phyloP scores from a whole-genome alignment of 1,140 invertebrate genomes.

The Pentalonia nigronervosa region DNA sequence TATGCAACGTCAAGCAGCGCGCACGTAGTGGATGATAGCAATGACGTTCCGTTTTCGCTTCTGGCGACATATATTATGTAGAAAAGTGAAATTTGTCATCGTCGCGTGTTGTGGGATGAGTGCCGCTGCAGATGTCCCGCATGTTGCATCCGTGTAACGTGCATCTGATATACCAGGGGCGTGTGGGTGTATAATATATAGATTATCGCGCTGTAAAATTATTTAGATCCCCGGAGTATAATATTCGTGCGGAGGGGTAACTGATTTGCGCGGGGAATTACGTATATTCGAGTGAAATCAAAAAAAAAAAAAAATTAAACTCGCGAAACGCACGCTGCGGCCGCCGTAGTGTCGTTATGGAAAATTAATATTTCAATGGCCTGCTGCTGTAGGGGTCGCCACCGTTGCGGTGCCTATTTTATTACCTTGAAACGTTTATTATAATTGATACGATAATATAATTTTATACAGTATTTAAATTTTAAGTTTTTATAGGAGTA shows the following conservation, averaged over 20 bases:
- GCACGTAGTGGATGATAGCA: not conserved
- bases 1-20: not conserved
- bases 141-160: not conserved
- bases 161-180: not conserved
- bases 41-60: not conserved
- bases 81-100: not conserved
- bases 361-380: constrained; percentile 10
- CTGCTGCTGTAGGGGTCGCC: too few relatives aligned
- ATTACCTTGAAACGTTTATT: not conserved
- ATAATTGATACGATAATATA: not conserved
- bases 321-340: not conserved
- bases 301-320: too few relatives aligned
- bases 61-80: not conserved
- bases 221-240: not conserved
- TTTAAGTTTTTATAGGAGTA: not conserved
- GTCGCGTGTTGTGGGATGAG: not conserved
- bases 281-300: not conserved
- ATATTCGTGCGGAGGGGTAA: not conserved
- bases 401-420: not conserved
- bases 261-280: not conserved
- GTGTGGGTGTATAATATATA: not conserved
- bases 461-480: not conserved
- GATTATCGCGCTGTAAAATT: not conserved
- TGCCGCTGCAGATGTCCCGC: not conserved
- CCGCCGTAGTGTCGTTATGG: not conserved